A percentile compares a stretch with the other conserved stretches of the same genome.
Conservation (phyloP, 2,888 invertebrate species). For the Ormyrus nitidulus region DNA sequence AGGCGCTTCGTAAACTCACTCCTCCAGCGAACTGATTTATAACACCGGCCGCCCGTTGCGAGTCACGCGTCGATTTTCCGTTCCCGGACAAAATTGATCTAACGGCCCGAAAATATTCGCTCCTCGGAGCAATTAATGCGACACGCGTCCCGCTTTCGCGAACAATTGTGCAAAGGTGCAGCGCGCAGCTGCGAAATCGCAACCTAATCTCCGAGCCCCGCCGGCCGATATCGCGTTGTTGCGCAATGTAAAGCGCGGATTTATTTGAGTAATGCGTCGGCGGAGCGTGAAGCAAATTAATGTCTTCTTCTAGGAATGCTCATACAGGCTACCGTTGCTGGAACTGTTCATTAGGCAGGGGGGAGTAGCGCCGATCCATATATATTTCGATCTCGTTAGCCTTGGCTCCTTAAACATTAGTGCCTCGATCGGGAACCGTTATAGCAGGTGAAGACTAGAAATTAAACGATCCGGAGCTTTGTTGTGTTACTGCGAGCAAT, state of each 20-base stretch:
- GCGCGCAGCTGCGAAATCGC: not conserved
- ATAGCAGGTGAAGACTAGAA: not conserved
- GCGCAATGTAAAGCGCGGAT: not conserved
- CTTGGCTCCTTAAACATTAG: conserved; percentile 3
- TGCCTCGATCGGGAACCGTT: conserved; percentile 1
- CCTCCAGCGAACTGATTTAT: no score
- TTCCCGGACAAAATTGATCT: no score
- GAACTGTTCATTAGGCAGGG: conserved; percentile 21
- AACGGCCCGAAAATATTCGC: conserved; percentile 4
- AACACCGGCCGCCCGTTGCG: no score
- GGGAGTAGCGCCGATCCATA: not conserved
- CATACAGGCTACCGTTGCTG: not conserved
- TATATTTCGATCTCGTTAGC: conserved; percentile 24
- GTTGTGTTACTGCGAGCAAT: not conserved
- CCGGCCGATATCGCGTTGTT: not conserved
- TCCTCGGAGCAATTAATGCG: not conserved
- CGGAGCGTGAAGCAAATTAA: conserved; percentile 26
- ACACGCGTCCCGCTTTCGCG: not conserved
- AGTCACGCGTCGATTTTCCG: no score
- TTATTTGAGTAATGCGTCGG: not conserved
- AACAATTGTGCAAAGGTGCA: not conserved
- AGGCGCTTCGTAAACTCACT: no score
- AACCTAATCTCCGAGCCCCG: not conserved
- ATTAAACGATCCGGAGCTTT: not conserved
- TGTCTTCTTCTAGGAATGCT: not conserved